Evolutionary conservation across 2,888 invertebrate genomes (phyloP).

Genomic region (Oscheius onirici): DNA sequence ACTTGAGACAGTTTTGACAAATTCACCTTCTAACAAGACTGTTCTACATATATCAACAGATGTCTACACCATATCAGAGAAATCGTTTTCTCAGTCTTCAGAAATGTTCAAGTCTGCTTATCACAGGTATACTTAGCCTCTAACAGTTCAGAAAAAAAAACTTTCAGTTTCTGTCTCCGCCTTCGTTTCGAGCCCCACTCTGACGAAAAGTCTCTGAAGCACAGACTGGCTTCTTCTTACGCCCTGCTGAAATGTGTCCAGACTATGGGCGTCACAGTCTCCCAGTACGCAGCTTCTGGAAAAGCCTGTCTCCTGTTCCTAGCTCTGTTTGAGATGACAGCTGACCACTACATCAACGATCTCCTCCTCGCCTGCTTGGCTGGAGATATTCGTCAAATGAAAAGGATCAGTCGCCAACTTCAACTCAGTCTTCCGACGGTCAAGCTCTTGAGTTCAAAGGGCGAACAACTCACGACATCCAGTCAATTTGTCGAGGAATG

Average conservation of each 20-base stretch:
- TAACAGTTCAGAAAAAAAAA: not conserved
- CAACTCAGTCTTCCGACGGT: conserved; percentile 28
- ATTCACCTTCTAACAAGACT: not conserved
- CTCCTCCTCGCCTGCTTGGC: conserved; percentile 39
- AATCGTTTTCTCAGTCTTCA: not conserved
- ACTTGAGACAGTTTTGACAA: conserved; percentile 17
- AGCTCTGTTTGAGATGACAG: conserved; percentile 42
- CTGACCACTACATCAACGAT: conserved; percentile 48
- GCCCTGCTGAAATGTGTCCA: conserved; percentile 37
- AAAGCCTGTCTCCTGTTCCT: conserved; percentile 36
- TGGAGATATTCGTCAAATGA: conserved; percentile 44
- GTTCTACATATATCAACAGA: not conserved
- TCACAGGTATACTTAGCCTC: not conserved
- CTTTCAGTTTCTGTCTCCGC: conserved; percentile 38
- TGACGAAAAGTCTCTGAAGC: conserved; percentile 31
- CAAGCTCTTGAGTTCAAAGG: conserved; percentile 36
- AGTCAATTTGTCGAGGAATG: conserved; percentile 41
- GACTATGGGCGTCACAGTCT: not conserved
- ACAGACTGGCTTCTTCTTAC: conserved; percentile 33
- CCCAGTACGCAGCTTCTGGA: conserved; percentile 37
- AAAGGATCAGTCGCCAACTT: conserved; percentile 44
- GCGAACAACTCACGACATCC: conserved; percentile 39
- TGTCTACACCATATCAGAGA: not conserved
- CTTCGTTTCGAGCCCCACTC: conserved; percentile 44
- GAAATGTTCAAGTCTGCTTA: not conserved